phyloP scores from a whole-genome alignment of 2,113 vertebrate species.

The Oophaga pumilio region DNA sequence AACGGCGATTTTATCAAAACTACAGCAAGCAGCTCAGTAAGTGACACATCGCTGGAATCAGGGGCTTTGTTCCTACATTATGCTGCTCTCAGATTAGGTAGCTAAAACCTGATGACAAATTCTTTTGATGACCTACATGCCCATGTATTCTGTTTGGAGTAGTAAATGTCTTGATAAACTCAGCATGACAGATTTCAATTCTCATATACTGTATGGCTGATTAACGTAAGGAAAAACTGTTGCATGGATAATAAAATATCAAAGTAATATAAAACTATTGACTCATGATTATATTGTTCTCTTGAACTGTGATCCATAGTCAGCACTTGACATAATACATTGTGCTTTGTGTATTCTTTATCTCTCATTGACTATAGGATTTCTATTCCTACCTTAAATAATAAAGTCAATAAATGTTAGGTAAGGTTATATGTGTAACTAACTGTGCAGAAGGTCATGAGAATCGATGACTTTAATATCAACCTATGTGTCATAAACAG shows the following conservation, averaged over 20 bases:
- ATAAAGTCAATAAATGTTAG: conserved; percentile 9
- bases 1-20: no score
- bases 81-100: no score
- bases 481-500: background rate
- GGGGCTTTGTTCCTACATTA: no score
- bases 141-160: no score
- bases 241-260: background rate
- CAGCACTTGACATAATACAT: background rate
- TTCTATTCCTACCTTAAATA: background rate
- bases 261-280: background rate
- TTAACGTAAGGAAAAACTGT: background rate
- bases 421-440: background rate
- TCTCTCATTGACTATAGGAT: background rate
- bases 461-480: background rate
- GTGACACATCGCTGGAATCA: no score
- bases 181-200: no score
- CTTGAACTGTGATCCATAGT: background rate
- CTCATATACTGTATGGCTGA: background rate
- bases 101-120: no score
- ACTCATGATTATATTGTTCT: background rate
- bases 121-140: no score
- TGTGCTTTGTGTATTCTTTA: background rate
- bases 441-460: background rate
- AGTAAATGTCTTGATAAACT: no score
- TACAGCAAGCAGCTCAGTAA: no score